Evolutionary conservation across 2,888 invertebrate genomes (phyloP), one percentile per base, ranked within the genome.

Genomic region (Acrocyrtus sp.): DNA sequence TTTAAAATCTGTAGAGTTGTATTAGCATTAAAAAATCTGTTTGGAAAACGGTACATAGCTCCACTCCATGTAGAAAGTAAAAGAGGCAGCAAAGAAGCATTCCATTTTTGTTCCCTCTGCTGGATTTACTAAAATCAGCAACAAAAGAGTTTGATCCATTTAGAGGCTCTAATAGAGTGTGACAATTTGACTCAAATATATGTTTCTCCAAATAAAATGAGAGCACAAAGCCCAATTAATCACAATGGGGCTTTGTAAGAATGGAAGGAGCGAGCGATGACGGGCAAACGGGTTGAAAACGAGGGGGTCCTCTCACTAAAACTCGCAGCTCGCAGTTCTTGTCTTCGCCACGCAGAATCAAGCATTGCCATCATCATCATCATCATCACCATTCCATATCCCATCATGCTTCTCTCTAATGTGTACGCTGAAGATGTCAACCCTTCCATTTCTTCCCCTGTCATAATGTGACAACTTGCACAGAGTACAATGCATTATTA

Each of bases 171-270:
- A 81, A 81, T 79, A 76, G 78, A 79, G 81, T 79, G 81, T 81
- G 81, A 81, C 81, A 81, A 81, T 79, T 79, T 75, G 81, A 78
- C 74, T 81, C 78, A 81, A 81, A 81, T 78, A 81, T 81, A n/a
- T 80, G 80, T 79, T 78, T 79, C 75, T 70, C 76, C 24, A 5
- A 58, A 63, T 73, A 65, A 78, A 78, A 77, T 76, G 72, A 73
- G 76, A 66, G 69, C 76, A 78, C 65, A 78, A 78, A 72, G 74
- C 62, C 68, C 66, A 67, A 69, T 61, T 69, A 69, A 34, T 47
- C 43, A 74, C 74, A 74, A 69, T 70, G 50, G 65, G 27, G 57
- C 17, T 60, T 58, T 39, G 41, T 43, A 69, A 56, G 27, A 62
- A 56, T 54, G 10, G 10, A 34, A 34, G 56, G 47, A 34, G 47